Conservation (phyloP, 2,888 invertebrate species). For the Didymodactylos carnosus region DNA sequence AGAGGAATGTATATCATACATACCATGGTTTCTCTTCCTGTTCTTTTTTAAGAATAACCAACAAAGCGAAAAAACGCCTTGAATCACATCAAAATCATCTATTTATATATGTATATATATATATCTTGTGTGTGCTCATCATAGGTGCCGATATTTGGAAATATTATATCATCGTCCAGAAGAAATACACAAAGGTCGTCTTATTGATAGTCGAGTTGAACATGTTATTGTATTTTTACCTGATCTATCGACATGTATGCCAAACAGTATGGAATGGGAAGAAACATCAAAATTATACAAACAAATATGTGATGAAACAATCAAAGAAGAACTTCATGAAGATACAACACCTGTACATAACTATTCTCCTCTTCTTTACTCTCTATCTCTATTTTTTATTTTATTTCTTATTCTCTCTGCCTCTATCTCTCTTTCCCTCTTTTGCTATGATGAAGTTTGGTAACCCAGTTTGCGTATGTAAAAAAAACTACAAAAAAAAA, state of each 20-base stretch:
- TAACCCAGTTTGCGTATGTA: too few relatives aligned
- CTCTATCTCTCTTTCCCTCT: neutral
- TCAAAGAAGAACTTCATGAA: conserved; percentile 34
- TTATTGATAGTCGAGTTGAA: conserved; percentile 67
- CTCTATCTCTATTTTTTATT: conserved; percentile 9
- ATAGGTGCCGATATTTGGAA: conserved; percentile 98
- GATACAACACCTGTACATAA: conserved; percentile 28
- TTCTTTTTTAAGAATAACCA: too few relatives aligned
- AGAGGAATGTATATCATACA: too few relatives aligned
- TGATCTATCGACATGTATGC: conserved; percentile 83
- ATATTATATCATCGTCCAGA: conserved; percentile 83
- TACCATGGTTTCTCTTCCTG: too few relatives aligned
- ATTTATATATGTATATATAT: too few relatives aligned
- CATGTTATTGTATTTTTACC: conserved; percentile 93
- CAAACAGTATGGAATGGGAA: conserved; percentile 71
- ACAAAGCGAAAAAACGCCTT: too few relatives aligned
- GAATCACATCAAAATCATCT: too few relatives aligned
- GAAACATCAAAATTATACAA: conserved; percentile 58
- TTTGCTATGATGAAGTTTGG: too few relatives aligned
- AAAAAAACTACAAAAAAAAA: too few relatives aligned
- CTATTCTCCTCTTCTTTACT: too few relatives aligned
- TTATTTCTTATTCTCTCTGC: conserved; percentile 5
- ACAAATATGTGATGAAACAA: conserved; percentile 41
- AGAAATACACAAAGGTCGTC: conserved; percentile 45
- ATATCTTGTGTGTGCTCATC: too few relatives aligned